phyloP scores from a whole-genome alignment of 2,888 invertebrate genomes.

The Volucella inanis region DNA sequence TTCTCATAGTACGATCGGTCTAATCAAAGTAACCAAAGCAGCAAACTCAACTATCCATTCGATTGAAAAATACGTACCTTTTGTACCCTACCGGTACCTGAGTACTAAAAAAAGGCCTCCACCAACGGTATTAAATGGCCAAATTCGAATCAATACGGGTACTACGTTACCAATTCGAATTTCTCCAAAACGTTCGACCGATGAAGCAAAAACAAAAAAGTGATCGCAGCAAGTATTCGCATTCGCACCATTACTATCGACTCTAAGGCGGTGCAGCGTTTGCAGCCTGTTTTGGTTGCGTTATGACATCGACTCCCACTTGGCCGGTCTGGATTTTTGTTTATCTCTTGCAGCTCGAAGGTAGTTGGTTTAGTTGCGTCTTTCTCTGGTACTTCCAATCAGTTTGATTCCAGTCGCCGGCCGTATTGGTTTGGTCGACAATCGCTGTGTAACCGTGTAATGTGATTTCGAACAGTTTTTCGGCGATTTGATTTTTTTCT shows the following conservation, averaged over 20 bases:
- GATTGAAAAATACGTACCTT: slow-evolving; percentile 43
- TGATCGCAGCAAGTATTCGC: too few relatives aligned
- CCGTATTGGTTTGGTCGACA: slow-evolving; percentile 53
- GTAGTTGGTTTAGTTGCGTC: slow-evolving; percentile 30
- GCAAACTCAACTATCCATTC: background rate
- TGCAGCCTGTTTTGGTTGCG: slow-evolving; percentile 48
- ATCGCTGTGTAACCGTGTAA: slow-evolving; percentile 1
- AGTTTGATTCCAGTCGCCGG: slow-evolving; percentile 65
- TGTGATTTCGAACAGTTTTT: slow-evolving; percentile 3
- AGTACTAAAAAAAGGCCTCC: slow-evolving; percentile 5
- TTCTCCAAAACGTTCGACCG: slow-evolving; percentile 42
- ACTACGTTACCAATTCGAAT: slow-evolving; percentile 41
- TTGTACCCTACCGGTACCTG: slow-evolving; percentile 9
- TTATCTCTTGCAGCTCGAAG: slow-evolving; percentile 52
- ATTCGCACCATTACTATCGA: slow-evolving; percentile 1
- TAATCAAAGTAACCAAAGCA: background rate
- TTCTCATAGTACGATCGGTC: background rate
- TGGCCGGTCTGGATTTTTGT: slow-evolving; percentile 66
- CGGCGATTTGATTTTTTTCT: background rate
- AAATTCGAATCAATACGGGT: slow-evolving; percentile 25
- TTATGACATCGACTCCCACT: slow-evolving; percentile 73
- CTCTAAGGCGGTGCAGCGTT: slow-evolving; percentile 49
- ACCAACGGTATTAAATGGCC: slow-evolving; percentile 59
- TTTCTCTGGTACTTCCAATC: slow-evolving; percentile 63
- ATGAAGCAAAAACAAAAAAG: slow-evolving; percentile 15